Percentiles rank a stretch among this genome's conserved stretches.
phyloP scores from a whole-genome alignment of 2,888 invertebrate species.

The Xanthorhoe designata region DNA sequence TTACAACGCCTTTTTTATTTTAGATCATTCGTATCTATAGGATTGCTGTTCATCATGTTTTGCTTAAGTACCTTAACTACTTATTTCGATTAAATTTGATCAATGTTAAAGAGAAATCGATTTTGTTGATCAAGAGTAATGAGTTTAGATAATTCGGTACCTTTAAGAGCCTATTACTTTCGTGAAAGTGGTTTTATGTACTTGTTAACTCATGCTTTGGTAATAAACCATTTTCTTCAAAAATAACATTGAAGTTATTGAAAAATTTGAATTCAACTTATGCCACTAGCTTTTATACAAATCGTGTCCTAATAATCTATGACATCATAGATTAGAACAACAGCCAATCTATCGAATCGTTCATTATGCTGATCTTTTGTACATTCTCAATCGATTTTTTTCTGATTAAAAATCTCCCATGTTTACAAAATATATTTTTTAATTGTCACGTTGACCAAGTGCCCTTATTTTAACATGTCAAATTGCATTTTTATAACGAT shows the following conservation, averaged over 20 bases:
- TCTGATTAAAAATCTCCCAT: too few relatives aligned
- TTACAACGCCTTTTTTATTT: too few relatives aligned
- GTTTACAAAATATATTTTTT: neutral
- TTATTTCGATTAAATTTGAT: neutral
- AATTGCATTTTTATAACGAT: slow-evolving; percentile 31
- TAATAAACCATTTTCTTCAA: neutral
- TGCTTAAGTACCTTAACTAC: neutral
- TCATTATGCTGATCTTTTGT: too few relatives aligned
- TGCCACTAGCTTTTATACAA: too few relatives aligned
- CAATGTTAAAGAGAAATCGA: neutral
- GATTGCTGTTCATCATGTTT: neutral
- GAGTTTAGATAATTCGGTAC: neutral
- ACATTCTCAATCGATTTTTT: too few relatives aligned
- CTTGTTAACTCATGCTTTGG: neutral
- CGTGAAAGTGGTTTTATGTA: neutral
- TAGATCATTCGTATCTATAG: too few relatives aligned
- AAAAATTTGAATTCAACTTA: too few relatives aligned
- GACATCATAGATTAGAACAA: too few relatives aligned
- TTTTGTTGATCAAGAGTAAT: neutral
- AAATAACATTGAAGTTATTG: too few relatives aligned
- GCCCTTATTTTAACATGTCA: slow-evolving; percentile 30
- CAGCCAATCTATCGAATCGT: too few relatives aligned
- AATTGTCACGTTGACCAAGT: slow-evolving; percentile 29
- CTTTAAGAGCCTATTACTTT: neutral
- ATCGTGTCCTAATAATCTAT: too few relatives aligned